Evolutionary conservation across 2,888 invertebrate genomes (phyloP).

Genomic region (Dynastes maya): DNA sequence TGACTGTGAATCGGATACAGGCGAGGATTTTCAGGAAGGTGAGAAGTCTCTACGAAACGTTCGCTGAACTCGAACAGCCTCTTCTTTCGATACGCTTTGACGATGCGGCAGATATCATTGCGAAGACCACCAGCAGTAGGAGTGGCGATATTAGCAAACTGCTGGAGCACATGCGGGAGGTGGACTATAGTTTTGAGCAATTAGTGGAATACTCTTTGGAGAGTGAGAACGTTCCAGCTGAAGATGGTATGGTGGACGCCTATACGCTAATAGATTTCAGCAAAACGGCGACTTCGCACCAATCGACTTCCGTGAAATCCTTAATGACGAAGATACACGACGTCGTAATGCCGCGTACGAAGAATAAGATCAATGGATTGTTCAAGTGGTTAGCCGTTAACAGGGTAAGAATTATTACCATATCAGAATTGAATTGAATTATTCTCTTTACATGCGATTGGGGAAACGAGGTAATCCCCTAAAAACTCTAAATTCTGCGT

Average conservation of each 20-base stretch:
- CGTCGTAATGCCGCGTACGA: conserved; percentile 71
- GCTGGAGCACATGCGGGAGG: too few species aligned
- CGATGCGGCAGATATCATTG: too few species aligned
- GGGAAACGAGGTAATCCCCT: too few species aligned
- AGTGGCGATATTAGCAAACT: too few species aligned
- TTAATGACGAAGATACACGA: conserved; percentile 79
- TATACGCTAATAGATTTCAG: conserved; percentile 82
- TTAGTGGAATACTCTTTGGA: too few species aligned
- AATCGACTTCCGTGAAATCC: conserved; percentile 77
- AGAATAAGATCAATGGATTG: neutral
- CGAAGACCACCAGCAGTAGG: too few species aligned
- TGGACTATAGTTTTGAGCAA: too few species aligned
- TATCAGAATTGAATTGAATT: too few species aligned
- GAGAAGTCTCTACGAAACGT: neutral
- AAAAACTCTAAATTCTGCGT: too few species aligned
- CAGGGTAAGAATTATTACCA: neutral
- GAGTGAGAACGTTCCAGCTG: neutral
- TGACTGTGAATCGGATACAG: neutral
- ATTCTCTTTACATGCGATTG: too few species aligned
- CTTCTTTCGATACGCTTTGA: neutral
- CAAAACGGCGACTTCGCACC: conserved; percentile 79
- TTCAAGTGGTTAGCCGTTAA: neutral
- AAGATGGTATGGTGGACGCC: conserved; percentile 70
- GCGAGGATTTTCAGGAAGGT: neutral
- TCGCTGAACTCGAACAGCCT: neutral